These are phyloP conservation scores for Paramacrobiotus metropolitanus DNA, from an alignment of 1,140 invertebrate genomes.

Conservation along the genomic window DNA sequence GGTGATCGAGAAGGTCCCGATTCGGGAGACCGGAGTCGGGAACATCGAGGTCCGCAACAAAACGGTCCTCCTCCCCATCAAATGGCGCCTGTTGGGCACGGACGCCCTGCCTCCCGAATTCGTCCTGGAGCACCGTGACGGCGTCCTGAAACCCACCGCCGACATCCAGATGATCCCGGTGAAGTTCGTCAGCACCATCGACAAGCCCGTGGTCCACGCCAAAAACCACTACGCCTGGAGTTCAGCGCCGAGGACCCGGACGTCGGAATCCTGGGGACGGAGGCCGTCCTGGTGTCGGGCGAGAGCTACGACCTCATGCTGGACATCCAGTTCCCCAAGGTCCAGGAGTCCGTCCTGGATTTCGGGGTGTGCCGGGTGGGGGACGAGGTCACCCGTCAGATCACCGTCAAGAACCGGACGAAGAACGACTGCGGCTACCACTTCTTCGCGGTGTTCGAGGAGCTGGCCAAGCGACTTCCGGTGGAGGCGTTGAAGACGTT, in stretches of 20 bases:
- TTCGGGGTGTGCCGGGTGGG: background rate
- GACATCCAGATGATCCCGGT: background rate
- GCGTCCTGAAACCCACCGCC: background rate
- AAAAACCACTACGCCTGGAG: background rate
- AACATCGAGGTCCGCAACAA: background rate
- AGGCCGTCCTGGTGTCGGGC: background rate
- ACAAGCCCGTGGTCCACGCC: background rate
- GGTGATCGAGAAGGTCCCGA: background rate
- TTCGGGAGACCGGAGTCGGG: background rate
- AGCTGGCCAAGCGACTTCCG: background rate
- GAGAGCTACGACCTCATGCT: background rate
- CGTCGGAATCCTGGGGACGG: background rate
- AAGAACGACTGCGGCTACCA: conserved; percentile 1
- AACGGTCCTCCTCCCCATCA: background rate
- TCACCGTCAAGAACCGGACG: background rate
- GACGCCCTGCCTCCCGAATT: background rate
- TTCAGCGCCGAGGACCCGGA: conserved; percentile 1
- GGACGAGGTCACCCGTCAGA: background rate
- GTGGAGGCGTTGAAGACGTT: background rate
- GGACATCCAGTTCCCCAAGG: background rate
- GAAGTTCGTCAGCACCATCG: background rate
- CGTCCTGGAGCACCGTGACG: background rate
- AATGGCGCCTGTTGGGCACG: background rate
- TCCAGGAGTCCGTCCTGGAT: background rate
- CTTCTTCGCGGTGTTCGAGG: background rate